A percentile compares a stretch with the other conserved stretches of the same genome.
These are phyloP conservation scores for Aricia artaxerxes DNA, from an alignment of 2,888 invertebrate species.

Conservation along the genomic window DNA sequence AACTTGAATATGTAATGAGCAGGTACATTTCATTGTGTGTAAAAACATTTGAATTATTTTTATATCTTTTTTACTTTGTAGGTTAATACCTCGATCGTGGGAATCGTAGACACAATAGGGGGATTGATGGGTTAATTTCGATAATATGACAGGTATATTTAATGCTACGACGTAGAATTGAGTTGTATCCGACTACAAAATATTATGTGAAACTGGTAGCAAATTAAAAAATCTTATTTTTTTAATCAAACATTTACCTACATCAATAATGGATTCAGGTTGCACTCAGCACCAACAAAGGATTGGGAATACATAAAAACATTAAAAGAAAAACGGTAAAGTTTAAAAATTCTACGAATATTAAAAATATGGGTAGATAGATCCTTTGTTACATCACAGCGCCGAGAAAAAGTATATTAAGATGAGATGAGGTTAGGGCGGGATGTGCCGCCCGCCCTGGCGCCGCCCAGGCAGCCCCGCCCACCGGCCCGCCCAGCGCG, in stretches of 20 bases:
- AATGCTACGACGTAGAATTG: too few relatives aligned
- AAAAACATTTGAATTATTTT: background rate
- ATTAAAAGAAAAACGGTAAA: background rate
- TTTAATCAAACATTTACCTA: background rate
- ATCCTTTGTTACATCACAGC: constrained; percentile 8
- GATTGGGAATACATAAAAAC: background rate
- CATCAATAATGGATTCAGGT: background rate
- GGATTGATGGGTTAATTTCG: background rate
- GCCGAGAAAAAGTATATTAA: constrained; percentile 36
- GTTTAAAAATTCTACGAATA: background rate
- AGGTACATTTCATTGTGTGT: background rate
- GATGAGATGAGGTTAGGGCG: constrained; percentile 58
- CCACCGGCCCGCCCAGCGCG: constrained; percentile 59
- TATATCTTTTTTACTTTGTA: background rate
- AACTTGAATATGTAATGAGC: constrained; percentile 51
- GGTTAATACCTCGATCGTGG: too few relatives aligned
- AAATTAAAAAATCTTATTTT: too few relatives aligned
- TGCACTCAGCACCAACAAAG: background rate
- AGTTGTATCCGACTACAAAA: too few relatives aligned
- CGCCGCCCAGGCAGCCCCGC: constrained; percentile 64
- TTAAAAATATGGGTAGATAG: background rate
- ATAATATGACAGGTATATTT: background rate
- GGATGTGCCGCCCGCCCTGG: constrained; percentile 50
- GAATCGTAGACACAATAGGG: too few relatives aligned
- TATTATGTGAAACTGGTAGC: too few relatives aligned